Conservation (phyloP, 2,113 vertebrate genomes). For the Cochlearius cochlearius region DNA sequence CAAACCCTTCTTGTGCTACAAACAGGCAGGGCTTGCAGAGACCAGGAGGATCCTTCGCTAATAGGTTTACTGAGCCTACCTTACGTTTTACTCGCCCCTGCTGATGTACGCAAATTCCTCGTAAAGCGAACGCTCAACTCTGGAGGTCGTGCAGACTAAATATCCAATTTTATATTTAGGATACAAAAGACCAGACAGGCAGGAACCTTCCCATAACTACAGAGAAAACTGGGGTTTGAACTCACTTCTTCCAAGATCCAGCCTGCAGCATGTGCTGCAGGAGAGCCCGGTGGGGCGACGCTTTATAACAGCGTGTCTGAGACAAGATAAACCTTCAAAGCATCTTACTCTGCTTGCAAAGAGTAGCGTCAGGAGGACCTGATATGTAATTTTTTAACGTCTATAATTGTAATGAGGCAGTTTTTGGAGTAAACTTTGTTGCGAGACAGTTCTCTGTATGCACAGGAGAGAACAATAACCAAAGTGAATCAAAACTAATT, state of each 20-base stretch:
- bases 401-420: background rate
- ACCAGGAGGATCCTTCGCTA: background rate
- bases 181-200: background rate
- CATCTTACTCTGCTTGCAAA: background rate
- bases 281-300: fast-evolving
- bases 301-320: background rate
- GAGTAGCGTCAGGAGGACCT: background rate
- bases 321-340: background rate
- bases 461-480: background rate
- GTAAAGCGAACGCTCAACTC: background rate
- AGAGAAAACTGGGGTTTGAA: background rate
- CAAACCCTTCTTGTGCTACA: background rate
- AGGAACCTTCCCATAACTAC: background rate
- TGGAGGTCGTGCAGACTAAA: background rate
- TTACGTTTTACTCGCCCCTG: background rate
- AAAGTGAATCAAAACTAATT: slow-evolving; percentile 45
- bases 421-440: background rate
- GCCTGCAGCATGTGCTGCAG: background rate
- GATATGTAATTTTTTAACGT: background rate
- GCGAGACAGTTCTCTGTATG: background rate
- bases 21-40: background rate
- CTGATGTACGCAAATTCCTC: background rate
- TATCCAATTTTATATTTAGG: background rate
- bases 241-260: background rate
- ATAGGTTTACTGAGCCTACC: background rate